A percentile compares a stretch with the other conserved stretches of the same genome.
These are phyloP conservation scores for Perithous albicinctus DNA, from an alignment of 2,888 invertebrate species.

Conservation along the genomic window DNA sequence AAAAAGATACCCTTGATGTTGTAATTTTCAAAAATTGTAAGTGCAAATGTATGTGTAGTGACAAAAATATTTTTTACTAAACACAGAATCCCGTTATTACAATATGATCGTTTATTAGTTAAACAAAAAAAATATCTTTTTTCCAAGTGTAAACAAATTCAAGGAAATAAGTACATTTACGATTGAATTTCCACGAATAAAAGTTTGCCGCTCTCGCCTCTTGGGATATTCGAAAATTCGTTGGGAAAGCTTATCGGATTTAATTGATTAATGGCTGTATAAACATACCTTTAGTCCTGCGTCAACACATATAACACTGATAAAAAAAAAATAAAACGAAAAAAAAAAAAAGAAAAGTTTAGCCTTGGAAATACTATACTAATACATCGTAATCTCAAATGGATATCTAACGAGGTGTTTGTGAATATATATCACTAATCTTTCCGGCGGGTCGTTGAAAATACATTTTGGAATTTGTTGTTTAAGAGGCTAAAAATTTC, in stretches of 20 bases:
- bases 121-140: too few species aligned
- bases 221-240: conserved; percentile 8
- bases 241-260: conserved; percentile 1
- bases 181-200: conserved; percentile 34
- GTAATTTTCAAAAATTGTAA: too few species aligned
- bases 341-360: not conserved
- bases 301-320: conserved; percentile 8
- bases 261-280: conserved; percentile 54
- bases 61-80: too few species aligned
- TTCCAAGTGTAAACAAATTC: too few species aligned
- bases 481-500: not conserved
- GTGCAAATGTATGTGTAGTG: too few species aligned
- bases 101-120: too few species aligned
- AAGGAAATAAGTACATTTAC: not conserved
- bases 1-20: too few species aligned
- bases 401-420: conserved; percentile 39
- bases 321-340: conserved; percentile 11
- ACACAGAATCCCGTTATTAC: too few species aligned
- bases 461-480: conserved; percentile 6
- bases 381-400: conserved; percentile 39
- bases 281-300: conserved; percentile 34
- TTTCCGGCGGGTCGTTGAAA: not conserved
- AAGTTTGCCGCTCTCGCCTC: not conserved
- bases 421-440: conserved; percentile 25
- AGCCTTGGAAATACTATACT: conserved; percentile 27